phyloP scores from a whole-genome alignment of 2,888 invertebrate genomes.

The Clusia tigrina region DNA sequence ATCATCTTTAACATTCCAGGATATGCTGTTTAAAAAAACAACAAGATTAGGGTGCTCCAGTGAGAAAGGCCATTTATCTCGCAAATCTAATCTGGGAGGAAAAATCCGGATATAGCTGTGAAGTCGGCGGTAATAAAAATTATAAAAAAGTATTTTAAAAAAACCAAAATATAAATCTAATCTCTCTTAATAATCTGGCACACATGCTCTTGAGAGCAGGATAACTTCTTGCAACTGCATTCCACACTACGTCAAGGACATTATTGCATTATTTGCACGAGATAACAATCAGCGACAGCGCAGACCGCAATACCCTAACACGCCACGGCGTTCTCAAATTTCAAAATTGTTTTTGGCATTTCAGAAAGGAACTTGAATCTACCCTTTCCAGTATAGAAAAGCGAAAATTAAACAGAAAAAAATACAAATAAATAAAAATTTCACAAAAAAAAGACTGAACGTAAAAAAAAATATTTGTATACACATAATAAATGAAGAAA shows the following conservation, averaged over 20 bases:
- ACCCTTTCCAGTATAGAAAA: slow-evolving; percentile 12
- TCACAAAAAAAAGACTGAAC: neutral
- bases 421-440: slow-evolving; percentile 7
- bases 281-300: slow-evolving; percentile 53
- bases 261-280: slow-evolving; percentile 57
- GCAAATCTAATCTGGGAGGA: too few species aligned
- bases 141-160: too few species aligned
- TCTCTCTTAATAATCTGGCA: too few species aligned
- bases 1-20: too few species aligned
- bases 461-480: neutral
- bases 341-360: neutral
- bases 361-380: slow-evolving; percentile 11
- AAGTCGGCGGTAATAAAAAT: too few species aligned
- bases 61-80: too few species aligned
- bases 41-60: too few species aligned
- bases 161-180: too few species aligned
- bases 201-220: too few species aligned
- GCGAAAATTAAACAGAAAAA: slow-evolving; percentile 13
- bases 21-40: too few species aligned
- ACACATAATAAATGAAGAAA: too few species aligned
- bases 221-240: neutral
- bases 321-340: slow-evolving; percentile 6
- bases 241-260: slow-evolving; percentile 37
- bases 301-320: slow-evolving; percentile 36
- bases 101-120: too few species aligned